Evolutionary conservation across 2,888 invertebrate genomes (phyloP), one percentile per base, ranked within the genome.

Genomic region (Seira sanloemensis): DNA sequence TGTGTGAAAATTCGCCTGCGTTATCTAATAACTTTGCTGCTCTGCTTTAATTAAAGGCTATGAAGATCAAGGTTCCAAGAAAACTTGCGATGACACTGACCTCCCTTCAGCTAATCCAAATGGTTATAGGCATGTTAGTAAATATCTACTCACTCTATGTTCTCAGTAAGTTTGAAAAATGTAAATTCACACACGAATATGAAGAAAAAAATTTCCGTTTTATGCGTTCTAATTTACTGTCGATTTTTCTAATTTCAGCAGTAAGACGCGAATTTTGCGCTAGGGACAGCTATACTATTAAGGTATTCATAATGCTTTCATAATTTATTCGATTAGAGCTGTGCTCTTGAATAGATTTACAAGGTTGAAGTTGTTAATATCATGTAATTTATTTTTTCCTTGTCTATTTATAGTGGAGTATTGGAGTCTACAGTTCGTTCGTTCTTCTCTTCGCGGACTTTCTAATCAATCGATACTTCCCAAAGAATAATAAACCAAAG

Each of bases 41-140:
- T n/a, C n/a, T n/a, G n/a, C n/a, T n/a, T 21, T 73, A 2, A 7
- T 50, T 21, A 9, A 94, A 95, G 90, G 96, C 97, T 89, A 95
- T 97, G 94, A 95, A 96, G 87, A 95, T 95, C 91, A 94, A 94
- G 91, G 96, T 97, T 80, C 98, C 98, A 0, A 93, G 94, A 89
- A 93, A 94, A 90, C 94, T 98, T 89, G 95, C 97, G 84, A 97
- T 98, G 95, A 92, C 95, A 89, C 97, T 99, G 91, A 99, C 98
- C 16, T 93, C 94, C 16, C 93, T 97, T 71, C 98, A 98, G 91
- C 93, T 98, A 78, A 92, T 95, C 27, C 98, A 98, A 93, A 98
- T 98, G 98, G 93, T 98, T 72, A 94, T 97, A 87, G 98, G 98
- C 19, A 96, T 96, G 92, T 93, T 94, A 67, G 95, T 98, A 90